Base-by-base conservation (phyloP, 2,888 invertebrate species). In the Elysia crispata region DNA sequence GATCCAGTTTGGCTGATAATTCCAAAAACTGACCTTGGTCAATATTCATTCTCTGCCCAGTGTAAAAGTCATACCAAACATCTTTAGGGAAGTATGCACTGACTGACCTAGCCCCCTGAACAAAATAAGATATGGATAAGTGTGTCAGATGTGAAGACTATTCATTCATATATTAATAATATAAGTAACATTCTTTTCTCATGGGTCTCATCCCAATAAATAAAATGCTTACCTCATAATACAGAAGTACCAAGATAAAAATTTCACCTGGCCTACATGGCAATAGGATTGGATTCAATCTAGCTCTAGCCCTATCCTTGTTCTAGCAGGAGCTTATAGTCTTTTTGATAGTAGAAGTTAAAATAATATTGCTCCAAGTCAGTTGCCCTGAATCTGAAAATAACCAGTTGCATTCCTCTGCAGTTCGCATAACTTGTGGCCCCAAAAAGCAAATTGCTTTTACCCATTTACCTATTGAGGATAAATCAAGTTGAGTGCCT, bases 151-250 rank as follows among this genome's bases (percentile, higher is more conserved):
- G 41, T 41, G 5, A 41, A 41, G 41, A 11, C 41, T 6, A n/a
- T n/a, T n/a, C n/a, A n/a, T n/a, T 41, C 11, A 3, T 11, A 41
- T 41, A 41, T 18, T 50, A 86, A 74, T 97, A 94, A 25, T 93
- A 93, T 0, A 96, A 97, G 0, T 95, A 96, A 90, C 95, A 93
- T 18, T 95, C 92, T 69, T 91, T 90, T 6, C 95, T 89, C 11
- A 95, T 95, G 83, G 95, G 95, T n/a, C n/a, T n/a, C n/a, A n/a
- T n/a, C 1, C 93, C 94, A 86, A 95, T 94, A 41, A 94, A 84
- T 11, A 95, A 95, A 3, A 95, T 95, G 15, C 93, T 88, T 23
- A 95, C 89, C 0, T 88, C 89, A 15, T 85, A 79, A 8, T 92
- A 92, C 86, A 93, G 79, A 3, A 69, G 69, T 25, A 85, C 87